Evolutionary conservation across 2,113 vertebrate genomes (phyloP).

Genomic region (Varanus salvator): DNA sequence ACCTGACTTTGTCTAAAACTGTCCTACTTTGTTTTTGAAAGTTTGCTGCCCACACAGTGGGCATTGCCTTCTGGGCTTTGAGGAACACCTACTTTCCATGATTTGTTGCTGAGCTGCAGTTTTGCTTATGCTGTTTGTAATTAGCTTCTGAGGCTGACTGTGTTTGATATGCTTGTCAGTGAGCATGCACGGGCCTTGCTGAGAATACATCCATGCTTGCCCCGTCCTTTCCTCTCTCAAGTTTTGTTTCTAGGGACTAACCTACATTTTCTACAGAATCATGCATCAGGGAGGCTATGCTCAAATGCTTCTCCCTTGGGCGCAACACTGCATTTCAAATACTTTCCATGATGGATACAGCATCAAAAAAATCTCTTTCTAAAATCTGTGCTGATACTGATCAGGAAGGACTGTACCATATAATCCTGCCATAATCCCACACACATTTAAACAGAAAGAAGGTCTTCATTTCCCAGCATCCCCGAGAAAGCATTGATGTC

Average conservation of each 20-base stretch:
- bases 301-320: not conserved
- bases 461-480: too few species aligned
- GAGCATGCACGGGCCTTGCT: not conserved
- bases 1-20: not conserved
- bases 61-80: not conserved
- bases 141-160: not conserved
- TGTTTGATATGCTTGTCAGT: not conserved
- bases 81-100: not conserved
- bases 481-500: too few species aligned
- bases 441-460: too few species aligned
- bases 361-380: not conserved
- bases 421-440: not conserved
- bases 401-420: not conserved
- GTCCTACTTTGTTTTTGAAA: not conserved
- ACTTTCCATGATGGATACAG: not conserved
- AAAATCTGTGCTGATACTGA: not conserved
- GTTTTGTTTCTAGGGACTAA: not conserved
- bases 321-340: not conserved
- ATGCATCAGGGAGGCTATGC: not conserved
- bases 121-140: not conserved
- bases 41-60: not conserved
- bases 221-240: not conserved
- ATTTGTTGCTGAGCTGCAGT: not conserved
- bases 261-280: not conserved
- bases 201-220: not conserved